A percentile compares a stretch with the other conserved stretches of the same genome.
These are phyloP conservation scores for Limnephilus auricula DNA, from an alignment of 2,888 invertebrate genomes.

Conservation along the genomic window DNA sequence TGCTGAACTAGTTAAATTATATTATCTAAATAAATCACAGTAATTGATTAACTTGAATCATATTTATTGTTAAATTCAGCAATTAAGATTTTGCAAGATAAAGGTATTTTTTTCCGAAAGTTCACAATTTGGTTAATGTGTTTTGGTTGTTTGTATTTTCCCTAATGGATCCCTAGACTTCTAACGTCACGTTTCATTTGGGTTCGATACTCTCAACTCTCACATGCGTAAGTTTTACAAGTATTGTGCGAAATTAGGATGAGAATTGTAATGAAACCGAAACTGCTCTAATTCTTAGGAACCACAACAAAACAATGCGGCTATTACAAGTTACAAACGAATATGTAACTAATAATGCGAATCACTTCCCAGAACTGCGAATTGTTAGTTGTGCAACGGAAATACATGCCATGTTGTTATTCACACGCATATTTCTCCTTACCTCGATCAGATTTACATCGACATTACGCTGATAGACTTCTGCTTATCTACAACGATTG, in stretches of 20 bases:
- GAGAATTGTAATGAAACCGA: background rate
- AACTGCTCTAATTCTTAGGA: background rate
- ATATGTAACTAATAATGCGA: slow-evolving; percentile 3
- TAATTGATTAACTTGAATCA: background rate
- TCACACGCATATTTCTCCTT: background rate
- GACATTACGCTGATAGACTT: background rate
- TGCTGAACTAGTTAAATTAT: background rate
- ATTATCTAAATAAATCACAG: background rate
- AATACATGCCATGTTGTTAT: background rate
- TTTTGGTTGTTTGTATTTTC: too few relatives aligned
- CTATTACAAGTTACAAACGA: slow-evolving; percentile 9
- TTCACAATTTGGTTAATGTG: too few relatives aligned
- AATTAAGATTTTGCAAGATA: too few relatives aligned
- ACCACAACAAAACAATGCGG: background rate
- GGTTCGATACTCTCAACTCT: background rate
- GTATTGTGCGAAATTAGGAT: background rate
- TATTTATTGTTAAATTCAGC: background rate
- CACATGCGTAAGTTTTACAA: background rate
- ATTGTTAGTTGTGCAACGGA: background rate
- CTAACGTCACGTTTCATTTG: background rate
- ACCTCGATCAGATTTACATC: background rate
- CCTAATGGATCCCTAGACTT: background rate
- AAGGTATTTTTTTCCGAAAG: too few relatives aligned
- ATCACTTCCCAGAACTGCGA: slow-evolving; percentile 21
- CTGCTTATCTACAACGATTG: background rate